A percentile compares a stretch with the other conserved stretches of the same genome.
Conservation (phyloP, 2,888 invertebrate species). For the Athetis lepigone region DNA sequence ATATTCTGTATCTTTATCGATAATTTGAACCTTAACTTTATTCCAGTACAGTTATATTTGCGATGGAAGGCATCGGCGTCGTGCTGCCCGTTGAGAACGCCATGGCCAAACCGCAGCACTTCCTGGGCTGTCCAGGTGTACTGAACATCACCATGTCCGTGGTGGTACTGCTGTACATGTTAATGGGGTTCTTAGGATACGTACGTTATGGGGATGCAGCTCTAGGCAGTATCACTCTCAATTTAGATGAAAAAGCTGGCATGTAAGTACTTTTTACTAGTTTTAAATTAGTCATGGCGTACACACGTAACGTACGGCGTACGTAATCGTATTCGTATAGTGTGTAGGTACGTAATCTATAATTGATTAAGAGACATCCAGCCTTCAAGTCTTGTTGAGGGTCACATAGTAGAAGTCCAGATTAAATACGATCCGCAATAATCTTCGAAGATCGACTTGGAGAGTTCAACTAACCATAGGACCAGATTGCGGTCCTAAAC, state of each 20-base stretch:
- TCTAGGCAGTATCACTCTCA: constrained; percentile 95
- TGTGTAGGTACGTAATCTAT: too few relatives aligned
- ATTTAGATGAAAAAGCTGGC: constrained; percentile 92
- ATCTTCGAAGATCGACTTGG: too few relatives aligned
- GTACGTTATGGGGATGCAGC: constrained; percentile 94
- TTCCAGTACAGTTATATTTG: constrained; percentile 97
- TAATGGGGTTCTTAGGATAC: constrained; percentile 97
- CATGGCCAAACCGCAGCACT: constrained; percentile 95
- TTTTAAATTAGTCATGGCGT: too few relatives aligned
- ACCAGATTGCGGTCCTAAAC: too few relatives aligned
- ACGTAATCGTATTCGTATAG: too few relatives aligned
- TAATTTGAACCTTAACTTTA: constrained; percentile 49
- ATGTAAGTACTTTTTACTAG: constrained; percentile 93
- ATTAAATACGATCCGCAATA: too few relatives aligned
- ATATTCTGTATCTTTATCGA: too few relatives aligned
- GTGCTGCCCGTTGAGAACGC: constrained; percentile 98
- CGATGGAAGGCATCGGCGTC: constrained; percentile 98
- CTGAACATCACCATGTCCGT: constrained; percentile 96
- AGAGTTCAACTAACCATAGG: too few relatives aligned
- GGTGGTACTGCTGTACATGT: constrained; percentile 94
- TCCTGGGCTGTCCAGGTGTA: constrained; percentile 95
- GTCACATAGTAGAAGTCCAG: too few relatives aligned
- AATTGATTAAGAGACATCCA: too few relatives aligned
- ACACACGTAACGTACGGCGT: too few relatives aligned
- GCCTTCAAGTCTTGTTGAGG: too few relatives aligned